phyloP scores from a whole-genome alignment of 2,113 vertebrate species.

The Colinus virginianus region DNA sequence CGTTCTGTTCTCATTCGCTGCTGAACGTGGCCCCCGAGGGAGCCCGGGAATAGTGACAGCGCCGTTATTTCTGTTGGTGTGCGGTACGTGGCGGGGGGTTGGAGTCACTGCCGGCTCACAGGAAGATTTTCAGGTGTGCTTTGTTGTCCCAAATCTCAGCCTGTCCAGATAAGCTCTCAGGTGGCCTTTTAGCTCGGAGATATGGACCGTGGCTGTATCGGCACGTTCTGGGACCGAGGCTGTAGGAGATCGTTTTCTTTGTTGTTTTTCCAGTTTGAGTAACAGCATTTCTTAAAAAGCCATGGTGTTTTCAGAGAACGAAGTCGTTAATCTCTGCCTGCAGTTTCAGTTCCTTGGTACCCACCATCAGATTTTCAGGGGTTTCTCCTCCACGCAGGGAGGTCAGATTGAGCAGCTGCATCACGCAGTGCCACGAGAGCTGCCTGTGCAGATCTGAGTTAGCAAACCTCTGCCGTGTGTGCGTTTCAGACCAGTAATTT shows the following conservation, averaged over 20 bases:
- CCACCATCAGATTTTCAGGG: not conserved
- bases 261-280: not conserved
- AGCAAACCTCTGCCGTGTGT: accelerated
- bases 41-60: accelerated
- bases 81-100: accelerated
- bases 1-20: accelerated
- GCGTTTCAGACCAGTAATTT: accelerated
- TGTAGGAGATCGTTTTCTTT: accelerated
- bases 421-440: not conserved
- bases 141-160: not conserved
- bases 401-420: not conserved
- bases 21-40: accelerated
- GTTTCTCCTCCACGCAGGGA: not conserved
- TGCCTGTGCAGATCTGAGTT: accelerated
- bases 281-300: not conserved
- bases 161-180: accelerated
- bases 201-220: accelerated
- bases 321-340: not conserved
- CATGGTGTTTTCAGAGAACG: accelerated
- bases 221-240: not conserved
- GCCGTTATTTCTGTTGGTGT: accelerated
- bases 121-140: accelerated
- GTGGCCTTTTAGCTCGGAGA: accelerated
- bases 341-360: not conserved
- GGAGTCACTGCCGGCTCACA: accelerated